Percentiles rank a stretch among this genome's conserved stretches.
phyloP scores from a whole-genome alignment of 2,797 vertebrate species.

The Poliocrania exsul region DNA sequence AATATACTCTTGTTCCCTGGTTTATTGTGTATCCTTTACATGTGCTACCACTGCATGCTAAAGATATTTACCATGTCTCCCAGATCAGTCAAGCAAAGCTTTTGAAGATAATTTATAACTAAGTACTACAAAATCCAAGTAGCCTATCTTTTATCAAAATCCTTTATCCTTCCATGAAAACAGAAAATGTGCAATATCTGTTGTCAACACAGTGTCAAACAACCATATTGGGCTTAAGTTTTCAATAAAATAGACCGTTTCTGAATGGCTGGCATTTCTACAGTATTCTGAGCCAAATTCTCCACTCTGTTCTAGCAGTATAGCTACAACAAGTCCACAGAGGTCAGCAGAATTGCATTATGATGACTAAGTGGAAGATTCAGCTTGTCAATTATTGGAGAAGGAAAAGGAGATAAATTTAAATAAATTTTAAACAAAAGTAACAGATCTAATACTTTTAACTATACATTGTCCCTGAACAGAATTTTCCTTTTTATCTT shows the following conservation, averaged over 20 bases:
- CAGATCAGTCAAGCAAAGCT: not conserved
- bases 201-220: constrained; percentile 69
- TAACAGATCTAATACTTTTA: constrained; percentile 8
- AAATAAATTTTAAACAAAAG: not conserved
- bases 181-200: constrained; percentile 67
- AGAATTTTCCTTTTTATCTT: not conserved
- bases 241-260: constrained; percentile 52
- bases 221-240: constrained; percentile 54
- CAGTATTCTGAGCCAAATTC: constrained; percentile 53
- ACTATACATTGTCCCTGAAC: not conserved
- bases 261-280: constrained; percentile 51
- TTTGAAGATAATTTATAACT: not conserved
- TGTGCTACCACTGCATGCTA: not conserved
- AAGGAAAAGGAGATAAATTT: not conserved
- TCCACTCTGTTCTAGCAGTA: constrained; percentile 12
- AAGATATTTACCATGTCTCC: not conserved
- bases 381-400: constrained; percentile 30
- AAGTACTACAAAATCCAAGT: not conserved
- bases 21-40: not conserved
- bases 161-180: constrained; percentile 27
- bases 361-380: constrained; percentile 28
- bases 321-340: constrained; percentile 44
- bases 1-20: not conserved
- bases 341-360: constrained; percentile 45
- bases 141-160: constrained; percentile 19